These are phyloP conservation scores for Coilia nasus DNA, from an alignment of 2,797 vertebrate genomes.

Conservation along the genomic window DNA sequence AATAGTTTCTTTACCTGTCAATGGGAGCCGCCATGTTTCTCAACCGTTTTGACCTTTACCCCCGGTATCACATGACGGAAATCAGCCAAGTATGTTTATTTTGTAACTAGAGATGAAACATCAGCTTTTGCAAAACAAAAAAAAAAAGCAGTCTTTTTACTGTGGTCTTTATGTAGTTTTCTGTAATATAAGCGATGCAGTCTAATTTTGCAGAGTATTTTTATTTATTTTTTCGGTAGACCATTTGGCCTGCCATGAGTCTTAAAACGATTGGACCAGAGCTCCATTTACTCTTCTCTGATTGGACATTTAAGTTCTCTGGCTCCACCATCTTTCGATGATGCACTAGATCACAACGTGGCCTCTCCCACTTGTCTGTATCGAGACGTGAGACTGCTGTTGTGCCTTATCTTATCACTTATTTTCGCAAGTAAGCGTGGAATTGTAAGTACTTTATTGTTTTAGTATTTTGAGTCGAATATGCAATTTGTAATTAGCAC, in stretches of 20 bases:
- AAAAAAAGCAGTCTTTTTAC: neutral
- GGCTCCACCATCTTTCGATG: neutral
- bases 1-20: conserved; percentile 46
- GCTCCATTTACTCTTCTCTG: neutral
- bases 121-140: neutral
- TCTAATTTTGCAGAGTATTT: neutral
- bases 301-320: neutral
- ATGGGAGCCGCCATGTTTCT: conserved; percentile 47
- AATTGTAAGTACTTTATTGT: neutral
- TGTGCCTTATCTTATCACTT: no score
- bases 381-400: neutral
- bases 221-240: neutral
- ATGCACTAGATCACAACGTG: neutral
- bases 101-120: neutral
- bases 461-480: no score
- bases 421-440: neutral
- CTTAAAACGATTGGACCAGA: no score
- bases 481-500: no score
- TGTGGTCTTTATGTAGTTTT: neutral
- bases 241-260: no score
- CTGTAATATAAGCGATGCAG: neutral
- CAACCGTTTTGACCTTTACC: conserved; percentile 40
- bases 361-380: neutral
- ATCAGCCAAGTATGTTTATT: neutral
- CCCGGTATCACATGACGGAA: neutral